Evolutionary conservation across 1,140 invertebrate species (phyloP).

Genomic region (Trissolcus basalis): DNA sequence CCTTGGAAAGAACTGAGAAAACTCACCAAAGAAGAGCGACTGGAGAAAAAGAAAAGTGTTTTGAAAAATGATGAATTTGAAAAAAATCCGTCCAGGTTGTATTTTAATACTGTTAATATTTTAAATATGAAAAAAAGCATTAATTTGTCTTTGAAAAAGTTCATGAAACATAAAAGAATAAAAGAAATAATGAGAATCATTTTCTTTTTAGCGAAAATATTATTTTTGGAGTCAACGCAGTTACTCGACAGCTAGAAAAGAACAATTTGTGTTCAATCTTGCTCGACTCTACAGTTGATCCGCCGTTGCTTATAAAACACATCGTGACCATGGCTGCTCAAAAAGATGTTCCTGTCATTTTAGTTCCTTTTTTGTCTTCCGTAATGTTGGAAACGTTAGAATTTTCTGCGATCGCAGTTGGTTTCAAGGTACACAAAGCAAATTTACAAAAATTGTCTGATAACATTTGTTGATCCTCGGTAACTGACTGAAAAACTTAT

Average conservation of each 20-base stretch:
- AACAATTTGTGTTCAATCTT: conserved; percentile 64
- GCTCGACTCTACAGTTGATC: conserved; percentile 67
- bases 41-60: conserved; percentile 43
- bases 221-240: conserved; percentile 68
- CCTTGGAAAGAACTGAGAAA: conserved; percentile 64
- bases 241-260: conserved; percentile 69
- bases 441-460: too few species aligned
- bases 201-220: conserved; percentile 62
- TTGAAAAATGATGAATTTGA: conserved; percentile 7
- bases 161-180: background rate
- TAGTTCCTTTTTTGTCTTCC: conserved; percentile 65
- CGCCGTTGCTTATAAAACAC: conserved; percentile 68
- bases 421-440: conserved; percentile 66
- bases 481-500: background rate
- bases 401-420: conserved; percentile 65
- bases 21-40: conserved; percentile 65
- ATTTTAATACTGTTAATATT: background rate
- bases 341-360: conserved; percentile 66
- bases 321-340: conserved; percentile 68
- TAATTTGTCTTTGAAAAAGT: conserved; percentile 8
- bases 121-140: background rate
- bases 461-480: too few species aligned
- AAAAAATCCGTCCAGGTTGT: conserved; percentile 51
- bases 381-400: conserved; percentile 61
- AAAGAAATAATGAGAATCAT: background rate